Conservation (phyloP, 2,888 invertebrate species). For the Drosophila rellima region DNA sequence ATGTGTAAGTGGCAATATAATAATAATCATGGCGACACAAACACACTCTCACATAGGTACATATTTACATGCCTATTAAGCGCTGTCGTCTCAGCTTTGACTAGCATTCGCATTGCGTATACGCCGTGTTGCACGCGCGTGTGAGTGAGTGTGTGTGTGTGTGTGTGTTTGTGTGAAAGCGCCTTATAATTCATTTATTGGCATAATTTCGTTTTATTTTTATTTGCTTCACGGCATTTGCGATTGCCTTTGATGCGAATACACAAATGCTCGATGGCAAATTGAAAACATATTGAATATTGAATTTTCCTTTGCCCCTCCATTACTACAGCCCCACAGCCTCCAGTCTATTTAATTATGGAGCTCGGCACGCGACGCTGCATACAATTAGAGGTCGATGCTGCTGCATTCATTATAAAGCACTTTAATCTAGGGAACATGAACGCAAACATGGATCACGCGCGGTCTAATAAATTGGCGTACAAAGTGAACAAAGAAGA, state of each 20-base stretch:
- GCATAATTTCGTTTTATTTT: slow-evolving; percentile 80
- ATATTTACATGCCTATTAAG: slow-evolving; percentile 70
- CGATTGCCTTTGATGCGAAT: slow-evolving; percentile 63
- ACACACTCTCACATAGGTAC: slow-evolving; percentile 16
- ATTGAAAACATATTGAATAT: slow-evolving; percentile 80
- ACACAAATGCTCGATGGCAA: slow-evolving; percentile 42
- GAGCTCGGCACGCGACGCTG: slow-evolving; percentile 54
- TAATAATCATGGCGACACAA: slow-evolving; percentile 67
- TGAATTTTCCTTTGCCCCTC: slow-evolving; percentile 39
- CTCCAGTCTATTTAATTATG: slow-evolving; percentile 55
- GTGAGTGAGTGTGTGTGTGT: slow-evolving; percentile 2
- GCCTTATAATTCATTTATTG: slow-evolving; percentile 82
- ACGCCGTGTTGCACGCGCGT: slow-evolving; percentile 46
- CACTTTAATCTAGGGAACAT: slow-evolving; percentile 65
- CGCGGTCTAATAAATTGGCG: slow-evolving; percentile 72
- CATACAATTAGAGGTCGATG: slow-evolving; percentile 60
- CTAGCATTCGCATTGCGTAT: slow-evolving; percentile 64
- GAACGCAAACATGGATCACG: slow-evolving; percentile 67
- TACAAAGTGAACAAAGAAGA: slow-evolving; percentile 41
- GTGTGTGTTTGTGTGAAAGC: slow-evolving; percentile 14
- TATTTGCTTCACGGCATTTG: slow-evolving; percentile 69
- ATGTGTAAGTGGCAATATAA: slow-evolving; percentile 64
- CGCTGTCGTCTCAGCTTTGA: slow-evolving; percentile 53
- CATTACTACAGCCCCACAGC: neutral
- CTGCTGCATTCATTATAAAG: slow-evolving; percentile 71